Percentiles rank a stretch among this genome's conserved stretches.
These are phyloP conservation scores for Melanophora roralis DNA, from an alignment of 2,888 invertebrate genomes.

Conservation along the genomic window DNA sequence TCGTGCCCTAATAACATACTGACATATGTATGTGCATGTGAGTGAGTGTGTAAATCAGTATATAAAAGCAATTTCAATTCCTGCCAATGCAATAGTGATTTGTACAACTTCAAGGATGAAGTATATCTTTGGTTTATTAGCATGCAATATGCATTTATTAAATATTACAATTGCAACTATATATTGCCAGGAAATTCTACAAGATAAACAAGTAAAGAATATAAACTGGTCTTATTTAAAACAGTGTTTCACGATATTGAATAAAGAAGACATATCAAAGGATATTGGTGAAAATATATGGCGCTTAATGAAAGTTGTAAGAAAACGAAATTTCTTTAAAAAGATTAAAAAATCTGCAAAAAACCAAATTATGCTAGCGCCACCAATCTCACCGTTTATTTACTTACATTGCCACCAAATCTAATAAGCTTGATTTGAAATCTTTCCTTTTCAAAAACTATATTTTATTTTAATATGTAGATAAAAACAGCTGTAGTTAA, in stretches of 20 bases:
- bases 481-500: too few species aligned
- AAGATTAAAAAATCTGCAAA: too few species aligned
- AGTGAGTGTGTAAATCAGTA: too few species aligned
- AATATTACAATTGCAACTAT: not conserved
- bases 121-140: not conserved
- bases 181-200: slow-evolving; percentile 63
- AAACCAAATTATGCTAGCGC: too few species aligned
- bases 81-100: too few species aligned
- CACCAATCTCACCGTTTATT: too few species aligned
- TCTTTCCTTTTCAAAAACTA: too few species aligned
- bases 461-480: too few species aligned
- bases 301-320: slow-evolving; percentile 67
- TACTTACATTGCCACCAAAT: too few species aligned
- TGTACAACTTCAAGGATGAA: not conserved
- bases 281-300: slow-evolving; percentile 67
- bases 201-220: slow-evolving; percentile 57
- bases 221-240: slow-evolving; percentile 66
- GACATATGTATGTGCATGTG: not conserved
- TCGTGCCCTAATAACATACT: not conserved
- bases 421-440: too few species aligned
- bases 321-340: too few species aligned
- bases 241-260: slow-evolving; percentile 64
- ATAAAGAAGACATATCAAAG: slow-evolving; percentile 62
- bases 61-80: too few species aligned
- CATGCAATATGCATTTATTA: not conserved